Evolutionary conservation across 2,797 vertebrate species (phyloP), one percentile per base, ranked within the genome.

Genomic region (Discoglossus pictus): DNA sequence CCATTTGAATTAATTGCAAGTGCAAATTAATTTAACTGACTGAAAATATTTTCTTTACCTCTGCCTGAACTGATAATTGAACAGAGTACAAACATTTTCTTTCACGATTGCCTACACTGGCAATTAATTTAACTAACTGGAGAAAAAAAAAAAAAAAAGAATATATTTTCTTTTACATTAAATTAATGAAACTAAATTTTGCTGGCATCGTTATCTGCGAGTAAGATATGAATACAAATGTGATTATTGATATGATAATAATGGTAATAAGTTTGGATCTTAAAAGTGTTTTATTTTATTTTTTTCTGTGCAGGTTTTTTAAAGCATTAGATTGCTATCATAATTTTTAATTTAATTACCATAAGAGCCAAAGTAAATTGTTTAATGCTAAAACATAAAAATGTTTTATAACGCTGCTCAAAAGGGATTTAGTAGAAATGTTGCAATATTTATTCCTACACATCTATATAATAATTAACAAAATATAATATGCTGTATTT

Each of bases 291-390:
- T 64, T 70, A 69, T 62, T 40, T 42, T n/a, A n/a, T n/a, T n/a
- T 51, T 67, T 46, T 36, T 43, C 42, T 31, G 15, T 39, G 44
- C 43, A 23, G 60, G 61, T 55, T 58, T 53, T 56, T 71, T 71
- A 50, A 71, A 71, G 52, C 44, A 58, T 46, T 48, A 56, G 43
- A 70, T 70, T 70, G 60, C 43, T 1, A 63, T 64, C 35, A 71
- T 71, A 42, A 50, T 64, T 71, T 70, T 70, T 64, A 25, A 63
- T 71, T 71, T 64, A 64, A 71, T 71, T 64, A 71, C 52, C 36
- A 64, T 71, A 63, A 71, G 59, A 71, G 68, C 60, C 60, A 71
- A 64, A 71, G 61, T 39, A 71, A 71, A 71, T 64, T 64, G 68
- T 71, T 71, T 58, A 51, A 71, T 63, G 53, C 50, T 48, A 64